phyloP scores from a whole-genome alignment of 1,140 invertebrate genomes.

The Tenebrio molitor region DNA sequence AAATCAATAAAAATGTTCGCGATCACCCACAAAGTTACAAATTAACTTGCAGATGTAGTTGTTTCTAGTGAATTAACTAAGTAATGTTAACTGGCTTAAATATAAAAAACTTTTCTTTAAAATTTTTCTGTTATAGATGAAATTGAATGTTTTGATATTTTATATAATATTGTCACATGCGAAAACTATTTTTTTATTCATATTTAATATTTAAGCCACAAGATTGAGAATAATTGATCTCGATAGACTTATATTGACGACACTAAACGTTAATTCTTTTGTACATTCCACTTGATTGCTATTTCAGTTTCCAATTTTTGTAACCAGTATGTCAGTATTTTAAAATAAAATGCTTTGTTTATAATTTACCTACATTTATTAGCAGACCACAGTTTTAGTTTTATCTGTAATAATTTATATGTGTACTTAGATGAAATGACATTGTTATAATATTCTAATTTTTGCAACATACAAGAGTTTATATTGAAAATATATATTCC shows the following conservation, averaged over 20 bases:
- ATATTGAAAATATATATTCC: conserved; percentile 65
- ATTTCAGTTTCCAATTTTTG: conserved; percentile 4
- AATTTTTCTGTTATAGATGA: conserved; percentile 1
- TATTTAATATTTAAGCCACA: conserved; percentile 33
- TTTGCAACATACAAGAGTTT: conserved; percentile 66
- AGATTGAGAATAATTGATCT: conserved; percentile 47
- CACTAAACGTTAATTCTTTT: conserved; percentile 11
- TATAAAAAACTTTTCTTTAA: conserved; percentile 7
- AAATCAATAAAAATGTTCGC: too few relatives aligned
- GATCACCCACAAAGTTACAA: too few relatives aligned
- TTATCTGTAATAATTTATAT: conserved; percentile 58
- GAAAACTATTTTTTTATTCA: conserved; percentile 38
- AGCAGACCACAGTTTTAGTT: conserved; percentile 57
- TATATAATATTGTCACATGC: conserved; percentile 29
- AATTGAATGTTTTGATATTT: conserved; percentile 7
- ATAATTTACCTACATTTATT: conserved; percentile 44
- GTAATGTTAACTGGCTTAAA: conserved; percentile 38
- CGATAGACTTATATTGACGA: conserved; percentile 41
- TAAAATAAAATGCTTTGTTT: conserved; percentile 46
- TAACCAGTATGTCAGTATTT: conserved; percentile 47
- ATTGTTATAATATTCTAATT: conserved; percentile 64
- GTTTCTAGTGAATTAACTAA: conserved; percentile 25
- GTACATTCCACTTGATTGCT: conserved; percentile 6
- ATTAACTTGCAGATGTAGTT: neutral
- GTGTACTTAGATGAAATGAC: conserved; percentile 64